Conservation (phyloP, 2,797 vertebrate species). For the Thamnophis elegans region DNA sequence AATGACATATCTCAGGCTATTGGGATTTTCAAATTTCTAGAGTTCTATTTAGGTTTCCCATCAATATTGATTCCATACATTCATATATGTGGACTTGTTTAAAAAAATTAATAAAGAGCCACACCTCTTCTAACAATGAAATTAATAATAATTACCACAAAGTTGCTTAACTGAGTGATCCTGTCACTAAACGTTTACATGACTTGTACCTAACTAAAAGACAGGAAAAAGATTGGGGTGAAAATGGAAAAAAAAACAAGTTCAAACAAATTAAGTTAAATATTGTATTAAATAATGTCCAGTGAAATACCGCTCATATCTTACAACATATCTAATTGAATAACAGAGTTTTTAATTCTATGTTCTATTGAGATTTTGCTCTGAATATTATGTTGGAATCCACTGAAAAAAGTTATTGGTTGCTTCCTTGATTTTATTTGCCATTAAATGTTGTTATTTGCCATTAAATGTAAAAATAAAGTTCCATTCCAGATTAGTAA, state of each 20-base stretch:
- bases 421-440: not conserved
- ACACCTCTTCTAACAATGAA: not conserved
- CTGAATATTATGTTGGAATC: not conserved
- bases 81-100: not conserved
- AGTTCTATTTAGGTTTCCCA: not conserved
- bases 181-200: not conserved
- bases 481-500: not conserved
- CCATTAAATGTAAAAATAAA: not conserved
- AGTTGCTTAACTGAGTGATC: not conserved
- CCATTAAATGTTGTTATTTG: not conserved
- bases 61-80: not conserved
- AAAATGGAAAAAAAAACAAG: not conserved
- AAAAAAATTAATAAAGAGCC: not conserved
- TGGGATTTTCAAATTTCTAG: not conserved
- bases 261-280: not conserved
- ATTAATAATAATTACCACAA: not conserved
- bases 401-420: not conserved
- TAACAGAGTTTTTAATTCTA: not conserved
- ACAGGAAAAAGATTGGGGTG: not conserved
- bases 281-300: not conserved
- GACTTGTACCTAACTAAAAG: not conserved
- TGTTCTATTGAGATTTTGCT: not conserved
- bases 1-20: not conserved
- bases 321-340: not conserved
- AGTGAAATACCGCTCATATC: not conserved